These are phyloP conservation scores for Psilopogon haemacephalus DNA, from an alignment of 2,113 vertebrate species.

Conservation along the genomic window DNA sequence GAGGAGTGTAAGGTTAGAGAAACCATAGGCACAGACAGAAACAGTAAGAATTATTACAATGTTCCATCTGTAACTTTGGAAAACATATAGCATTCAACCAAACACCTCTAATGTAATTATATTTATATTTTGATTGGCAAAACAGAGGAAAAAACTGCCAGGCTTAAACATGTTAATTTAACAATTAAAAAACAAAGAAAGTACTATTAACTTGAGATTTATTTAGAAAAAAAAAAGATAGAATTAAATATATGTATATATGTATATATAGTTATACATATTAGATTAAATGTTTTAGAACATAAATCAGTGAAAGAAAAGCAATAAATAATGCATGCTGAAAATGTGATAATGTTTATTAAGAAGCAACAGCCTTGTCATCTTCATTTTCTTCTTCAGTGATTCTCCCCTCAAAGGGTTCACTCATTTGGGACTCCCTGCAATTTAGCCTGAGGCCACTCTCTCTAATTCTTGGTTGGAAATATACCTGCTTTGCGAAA, in stretches of 20 bases:
- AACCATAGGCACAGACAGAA: neutral
- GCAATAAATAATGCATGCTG: conserved; percentile 81
- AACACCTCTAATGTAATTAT: conserved; percentile 20
- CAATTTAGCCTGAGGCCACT: conserved; percentile 78
- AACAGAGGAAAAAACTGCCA: neutral
- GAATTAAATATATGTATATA: conserved; percentile 43
- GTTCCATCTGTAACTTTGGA: neutral
- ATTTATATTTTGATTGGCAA: conserved; percentile 7
- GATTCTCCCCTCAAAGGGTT: conserved; percentile 77
- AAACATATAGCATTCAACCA: conserved; percentile 15
- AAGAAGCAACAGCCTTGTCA: conserved; percentile 83
- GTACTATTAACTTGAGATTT: conserved; percentile 11
- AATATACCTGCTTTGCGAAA: conserved; percentile 80
- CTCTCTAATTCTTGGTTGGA: conserved; percentile 76
- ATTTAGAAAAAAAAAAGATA: neutral
- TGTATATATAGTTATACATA: conserved; percentile 62
- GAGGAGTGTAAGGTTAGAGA: neutral
- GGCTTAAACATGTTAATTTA: conserved; percentile 39
- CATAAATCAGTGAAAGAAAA: conserved; percentile 77
- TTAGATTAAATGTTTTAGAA: conserved; percentile 77
- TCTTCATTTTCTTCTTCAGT: conserved; percentile 83
- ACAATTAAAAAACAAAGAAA: neutral
- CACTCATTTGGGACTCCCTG: conserved; percentile 76
- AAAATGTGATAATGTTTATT: conserved; percentile 84
- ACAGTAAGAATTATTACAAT: neutral